phyloP scores from a whole-genome alignment of 1,140 invertebrate species.

The Antheraea pernyi region DNA sequence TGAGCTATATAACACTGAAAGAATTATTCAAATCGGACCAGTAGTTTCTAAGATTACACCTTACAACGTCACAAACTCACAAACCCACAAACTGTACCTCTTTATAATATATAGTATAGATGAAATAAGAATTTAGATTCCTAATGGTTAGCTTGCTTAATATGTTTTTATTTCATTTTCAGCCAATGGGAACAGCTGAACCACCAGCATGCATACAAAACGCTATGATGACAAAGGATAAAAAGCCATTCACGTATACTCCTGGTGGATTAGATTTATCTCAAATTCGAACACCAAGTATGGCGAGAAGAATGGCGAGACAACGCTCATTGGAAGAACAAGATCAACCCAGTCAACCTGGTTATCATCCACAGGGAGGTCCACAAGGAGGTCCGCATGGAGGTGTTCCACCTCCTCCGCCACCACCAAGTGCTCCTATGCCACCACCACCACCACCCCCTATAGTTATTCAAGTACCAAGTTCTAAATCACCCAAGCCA shows the following conservation, averaged over 20 bases:
- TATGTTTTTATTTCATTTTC: conserved; percentile 39
- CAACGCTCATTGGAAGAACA: conserved; percentile 79
- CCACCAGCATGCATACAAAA: conserved; percentile 94
- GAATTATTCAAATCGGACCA: too few relatives aligned
- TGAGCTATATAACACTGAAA: too few relatives aligned
- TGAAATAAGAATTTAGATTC: too few relatives aligned
- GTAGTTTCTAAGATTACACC: too few relatives aligned
- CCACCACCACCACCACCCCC: conserved; percentile 80
- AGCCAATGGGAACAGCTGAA: conserved; percentile 78
- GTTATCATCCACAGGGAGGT: conserved; percentile 73
- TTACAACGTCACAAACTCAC: too few relatives aligned
- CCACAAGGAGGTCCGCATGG: conserved; percentile 67
- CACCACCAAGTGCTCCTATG: conserved; percentile 71
- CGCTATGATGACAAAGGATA: conserved; percentile 96
- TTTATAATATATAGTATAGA: too few relatives aligned
- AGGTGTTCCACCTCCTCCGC: conserved; percentile 80
- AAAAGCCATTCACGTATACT: conserved; percentile 97
- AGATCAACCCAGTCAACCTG: conserved; percentile 72
- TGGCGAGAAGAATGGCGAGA: conserved; percentile 88
- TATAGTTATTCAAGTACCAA: conserved; percentile 71
- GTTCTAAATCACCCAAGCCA: conserved; percentile 71
- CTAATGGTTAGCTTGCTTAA: not conserved
- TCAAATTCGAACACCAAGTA: conserved; percentile 93
- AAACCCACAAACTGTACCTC: too few relatives aligned
- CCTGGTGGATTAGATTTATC: conserved; percentile 94